Evolutionary conservation across 2,888 invertebrate species (phyloP).

Genomic region (Lutraria lutraria): DNA sequence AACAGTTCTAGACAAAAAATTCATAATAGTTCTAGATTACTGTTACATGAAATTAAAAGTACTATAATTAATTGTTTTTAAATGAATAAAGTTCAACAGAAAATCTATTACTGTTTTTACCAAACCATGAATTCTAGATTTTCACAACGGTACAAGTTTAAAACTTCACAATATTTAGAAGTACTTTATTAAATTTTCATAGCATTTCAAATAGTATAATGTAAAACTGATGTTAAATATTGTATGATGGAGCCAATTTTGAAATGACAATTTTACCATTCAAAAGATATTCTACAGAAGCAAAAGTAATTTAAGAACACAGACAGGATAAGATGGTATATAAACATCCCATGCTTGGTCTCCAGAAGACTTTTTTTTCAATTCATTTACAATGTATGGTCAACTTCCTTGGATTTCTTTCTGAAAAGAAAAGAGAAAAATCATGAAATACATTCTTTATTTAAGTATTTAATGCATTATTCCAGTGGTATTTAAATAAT

Average conservation of each 20-base stretch:
- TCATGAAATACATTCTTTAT: not conserved
- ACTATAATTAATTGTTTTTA: too few species aligned
- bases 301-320: not conserved
- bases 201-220: too few species aligned
- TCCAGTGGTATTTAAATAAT: not conserved
- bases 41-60: too few species aligned
- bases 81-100: too few species aligned
- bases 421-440: not conserved
- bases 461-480: not conserved
- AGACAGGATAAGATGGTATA: not conserved
- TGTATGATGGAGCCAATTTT: not conserved
- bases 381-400: not conserved
- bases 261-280: not conserved
- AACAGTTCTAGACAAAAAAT: too few species aligned
- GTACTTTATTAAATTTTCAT: not conserved
- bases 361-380: not conserved
- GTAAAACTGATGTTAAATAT: too few species aligned
- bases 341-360: slow-evolving; percentile 5
- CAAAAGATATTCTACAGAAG: not conserved
- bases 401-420: not conserved
- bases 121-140: too few species aligned
- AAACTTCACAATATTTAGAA: too few species aligned
- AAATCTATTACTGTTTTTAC: too few species aligned
- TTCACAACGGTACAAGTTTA: too few species aligned
- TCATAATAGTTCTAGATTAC: too few species aligned